Conservation (phyloP, 1,140 invertebrate genomes). For the Lasioglossum albipes region DNA sequence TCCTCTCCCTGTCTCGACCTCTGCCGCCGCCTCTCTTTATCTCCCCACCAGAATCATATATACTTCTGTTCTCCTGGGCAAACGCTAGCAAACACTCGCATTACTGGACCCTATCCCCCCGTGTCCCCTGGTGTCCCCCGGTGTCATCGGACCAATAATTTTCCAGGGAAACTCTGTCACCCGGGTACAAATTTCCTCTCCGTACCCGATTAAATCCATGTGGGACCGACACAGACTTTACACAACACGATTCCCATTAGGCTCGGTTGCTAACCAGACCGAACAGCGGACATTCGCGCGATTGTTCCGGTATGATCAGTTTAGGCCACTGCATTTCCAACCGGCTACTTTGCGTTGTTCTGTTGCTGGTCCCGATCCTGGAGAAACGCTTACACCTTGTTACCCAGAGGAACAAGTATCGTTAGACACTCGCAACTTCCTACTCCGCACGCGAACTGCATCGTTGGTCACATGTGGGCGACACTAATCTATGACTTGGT, state of each 20-base stretch:
- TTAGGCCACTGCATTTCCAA: neutral
- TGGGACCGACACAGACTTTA: constrained; percentile 28
- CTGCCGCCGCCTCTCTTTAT: no score
- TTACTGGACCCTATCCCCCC: constrained; percentile 3
- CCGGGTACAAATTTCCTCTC: constrained; percentile 7
- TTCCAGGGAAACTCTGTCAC: constrained; percentile 33
- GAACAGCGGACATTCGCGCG: neutral
- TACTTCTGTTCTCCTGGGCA: no score
- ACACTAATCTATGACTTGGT: no score
- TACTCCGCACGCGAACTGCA: no score
- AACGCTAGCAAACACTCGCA: neutral
- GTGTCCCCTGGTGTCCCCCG: constrained; percentile 13
- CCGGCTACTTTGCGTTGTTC: neutral
- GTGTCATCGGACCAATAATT: constrained; percentile 34
- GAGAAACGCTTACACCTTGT: neutral
- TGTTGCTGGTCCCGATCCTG: neutral
- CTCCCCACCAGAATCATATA: no score
- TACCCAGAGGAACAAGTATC: neutral
- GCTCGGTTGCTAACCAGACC: no score
- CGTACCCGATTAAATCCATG: constrained; percentile 25
- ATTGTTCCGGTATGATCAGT: neutral
- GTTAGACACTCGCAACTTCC: no score
- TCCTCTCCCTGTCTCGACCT: neutral
- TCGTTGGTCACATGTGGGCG: no score
- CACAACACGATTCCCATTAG: constrained; percentile 28